Base-by-base conservation (phyloP, 2,797 vertebrate species). In the Pelobates cultripes region DNA sequence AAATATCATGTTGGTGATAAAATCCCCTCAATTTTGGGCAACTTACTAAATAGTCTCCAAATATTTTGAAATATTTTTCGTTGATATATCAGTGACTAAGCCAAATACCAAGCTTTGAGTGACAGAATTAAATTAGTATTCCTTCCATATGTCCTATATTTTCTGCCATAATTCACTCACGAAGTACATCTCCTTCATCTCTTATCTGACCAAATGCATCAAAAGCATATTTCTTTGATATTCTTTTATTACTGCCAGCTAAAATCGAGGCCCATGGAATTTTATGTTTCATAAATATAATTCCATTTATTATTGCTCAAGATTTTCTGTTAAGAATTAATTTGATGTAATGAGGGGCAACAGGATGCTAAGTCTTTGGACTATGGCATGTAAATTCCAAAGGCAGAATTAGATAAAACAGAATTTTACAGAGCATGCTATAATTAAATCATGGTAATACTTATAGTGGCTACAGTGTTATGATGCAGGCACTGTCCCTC, bases 211-310 rank as follows among this genome's bases (percentile, higher is more conserved):
- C 61, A 69, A 43, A 72, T 3, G 15, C 68, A 68, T 83, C 81
- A 83, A 71, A 63, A 41, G 64, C 75, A 78, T 78, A 70, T 78
- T 83, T 83, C 64, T 69, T 73, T 74, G 45, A 78, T 77, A 72
- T 73, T 81, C 6, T 57, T 70, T 44, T 77, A 47, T 72, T 77
- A 10, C 45, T 82, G 45, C 60, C 80, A 81, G 79, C 67, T 64
- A 81, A 12, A 43, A 51, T 75, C 40, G 53, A n/a, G 63, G 57
- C 42, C 41, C 75, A 15, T 51, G 55, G 42, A 42, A 43, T 51
- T 76, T 53, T 53, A 17, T 47, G 15, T 43, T 75, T 63, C 66
- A 75, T 10, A 60, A 70, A 61, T 63, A 15, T 70, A 61, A 44
- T 61, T 9, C 45, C 43, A 78, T 70, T 3, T 61, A 41, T 71